Conservation (phyloP, 2,113 vertebrate genomes). For the Excalfactoria chinensis region DNA sequence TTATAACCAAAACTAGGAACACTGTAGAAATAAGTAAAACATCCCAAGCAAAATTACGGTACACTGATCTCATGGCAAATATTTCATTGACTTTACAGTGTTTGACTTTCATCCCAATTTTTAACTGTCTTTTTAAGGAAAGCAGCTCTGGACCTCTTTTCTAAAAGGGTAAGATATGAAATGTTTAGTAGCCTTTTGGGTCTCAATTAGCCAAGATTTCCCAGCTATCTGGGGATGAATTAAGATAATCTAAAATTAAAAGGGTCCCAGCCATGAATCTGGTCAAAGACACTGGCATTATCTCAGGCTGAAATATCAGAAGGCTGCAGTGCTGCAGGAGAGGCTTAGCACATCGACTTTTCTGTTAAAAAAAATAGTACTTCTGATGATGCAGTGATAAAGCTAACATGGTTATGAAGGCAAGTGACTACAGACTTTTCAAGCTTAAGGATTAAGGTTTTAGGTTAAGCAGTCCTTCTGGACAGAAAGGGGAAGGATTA, state of each 20-base stretch:
- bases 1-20: not conserved
- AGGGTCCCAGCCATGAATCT: conserved; percentile 8
- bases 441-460: conserved; percentile 74
- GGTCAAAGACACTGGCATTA: conserved; percentile 19
- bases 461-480: conserved; percentile 74
- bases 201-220: not conserved
- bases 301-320: conserved; percentile 62
- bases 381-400: conserved; percentile 63
- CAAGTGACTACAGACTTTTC: conserved; percentile 71
- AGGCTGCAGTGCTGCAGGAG: conserved; percentile 72
- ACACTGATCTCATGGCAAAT: not conserved
- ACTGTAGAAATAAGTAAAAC: not conserved
- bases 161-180: not conserved
- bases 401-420: conserved; percentile 69
- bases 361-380: conserved; percentile 52
- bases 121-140: not conserved
- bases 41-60: not conserved
- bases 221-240: not conserved
- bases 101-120: not conserved
- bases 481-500: conserved; percentile 68
- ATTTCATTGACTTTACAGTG: not conserved
- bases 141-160: not conserved
- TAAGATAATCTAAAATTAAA: conserved; percentile 45
- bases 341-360: conserved; percentile 75
- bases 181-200: not conserved